Evolutionary conservation across 2,888 invertebrate genomes (phyloP).

Genomic region (Drosophila subsilvestris): DNA sequence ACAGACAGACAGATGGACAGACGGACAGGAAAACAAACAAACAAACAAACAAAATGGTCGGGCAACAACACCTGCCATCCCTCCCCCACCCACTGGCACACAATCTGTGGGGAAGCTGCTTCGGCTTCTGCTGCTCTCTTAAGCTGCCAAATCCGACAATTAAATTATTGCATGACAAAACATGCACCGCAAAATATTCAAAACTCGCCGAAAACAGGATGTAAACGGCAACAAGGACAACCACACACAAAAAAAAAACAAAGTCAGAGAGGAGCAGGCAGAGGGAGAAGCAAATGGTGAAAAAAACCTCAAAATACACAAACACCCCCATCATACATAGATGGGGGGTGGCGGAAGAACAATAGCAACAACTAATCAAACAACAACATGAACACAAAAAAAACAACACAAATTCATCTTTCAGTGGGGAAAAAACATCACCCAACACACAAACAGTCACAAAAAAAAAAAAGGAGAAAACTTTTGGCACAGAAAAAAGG

Average conservation of each 20-base stretch:
- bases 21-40: slow-evolving; percentile 13
- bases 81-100: not conserved
- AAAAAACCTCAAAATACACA: slow-evolving; percentile 34
- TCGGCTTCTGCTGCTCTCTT: slow-evolving; percentile 42
- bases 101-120: not conserved
- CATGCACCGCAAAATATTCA: slow-evolving; percentile 79
- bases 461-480: slow-evolving; percentile 30
- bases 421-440: slow-evolving; percentile 33
- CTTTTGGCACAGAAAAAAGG: slow-evolving; percentile 17
- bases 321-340: not conserved
- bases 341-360: not conserved
- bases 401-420: slow-evolving; percentile 64
- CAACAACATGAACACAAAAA: slow-evolving; percentile 28
- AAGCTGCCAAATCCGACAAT: slow-evolving; percentile 80
- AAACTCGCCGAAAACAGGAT: slow-evolving; percentile 78
- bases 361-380: slow-evolving; percentile 29
- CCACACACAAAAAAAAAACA: slow-evolving; percentile 35
- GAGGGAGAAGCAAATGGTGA: slow-evolving; percentile 12
- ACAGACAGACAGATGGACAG: slow-evolving; percentile 19
- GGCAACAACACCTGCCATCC: slow-evolving; percentile 34
- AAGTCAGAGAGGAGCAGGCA: slow-evolving; percentile 21
- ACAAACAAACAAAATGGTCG: slow-evolving; percentile 35
- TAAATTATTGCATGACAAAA: slow-evolving; percentile 80
- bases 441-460: slow-evolving; percentile 21
- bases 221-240: slow-evolving; percentile 63